Percentiles rank a stretch among this genome's conserved stretches.
phyloP scores from a whole-genome alignment of 2,888 invertebrate genomes.

The Carpatolechia fugitivella region DNA sequence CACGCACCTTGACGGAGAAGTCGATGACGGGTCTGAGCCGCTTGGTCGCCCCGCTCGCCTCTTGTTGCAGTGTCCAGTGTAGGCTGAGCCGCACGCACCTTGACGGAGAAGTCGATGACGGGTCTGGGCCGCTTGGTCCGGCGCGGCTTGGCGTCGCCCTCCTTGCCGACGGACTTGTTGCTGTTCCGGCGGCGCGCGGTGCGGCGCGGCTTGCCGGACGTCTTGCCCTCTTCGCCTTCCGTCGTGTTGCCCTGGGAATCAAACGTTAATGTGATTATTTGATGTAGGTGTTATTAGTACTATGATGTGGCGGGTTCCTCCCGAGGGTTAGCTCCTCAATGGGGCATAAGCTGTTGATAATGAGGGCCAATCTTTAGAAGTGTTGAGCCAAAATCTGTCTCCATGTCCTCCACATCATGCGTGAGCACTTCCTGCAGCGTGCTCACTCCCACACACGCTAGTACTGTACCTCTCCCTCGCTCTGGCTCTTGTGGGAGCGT shows the following conservation, averaged over 20 bases:
- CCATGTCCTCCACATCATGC: no score
- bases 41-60: constrained; percentile 32
- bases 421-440: no score
- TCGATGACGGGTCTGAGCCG: constrained; percentile 63
- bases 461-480: constrained; percentile 73
- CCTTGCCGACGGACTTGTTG: constrained; percentile 58
- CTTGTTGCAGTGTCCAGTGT: constrained; percentile 49
- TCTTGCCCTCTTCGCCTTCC: constrained; percentile 60
- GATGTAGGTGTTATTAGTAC: background rate
- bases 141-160: constrained; percentile 44
- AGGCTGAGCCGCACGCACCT: constrained; percentile 42
- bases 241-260: constrained; percentile 63
- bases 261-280: background rate
- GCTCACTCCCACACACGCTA: no score
- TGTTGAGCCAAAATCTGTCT: no score
- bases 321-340: no score
- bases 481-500: constrained; percentile 71
- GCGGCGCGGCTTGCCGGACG: constrained; percentile 49
- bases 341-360: no score
- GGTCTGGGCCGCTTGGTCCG: constrained; percentile 58
- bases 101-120: constrained; percentile 79
- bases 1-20: constrained; percentile 74
- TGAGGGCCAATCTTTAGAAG: no score
- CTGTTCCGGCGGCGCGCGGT: constrained; percentile 59
- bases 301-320: no score